Base-by-base conservation (phyloP, 2,888 invertebrate genomes). In the Copidosoma aretas region DNA sequence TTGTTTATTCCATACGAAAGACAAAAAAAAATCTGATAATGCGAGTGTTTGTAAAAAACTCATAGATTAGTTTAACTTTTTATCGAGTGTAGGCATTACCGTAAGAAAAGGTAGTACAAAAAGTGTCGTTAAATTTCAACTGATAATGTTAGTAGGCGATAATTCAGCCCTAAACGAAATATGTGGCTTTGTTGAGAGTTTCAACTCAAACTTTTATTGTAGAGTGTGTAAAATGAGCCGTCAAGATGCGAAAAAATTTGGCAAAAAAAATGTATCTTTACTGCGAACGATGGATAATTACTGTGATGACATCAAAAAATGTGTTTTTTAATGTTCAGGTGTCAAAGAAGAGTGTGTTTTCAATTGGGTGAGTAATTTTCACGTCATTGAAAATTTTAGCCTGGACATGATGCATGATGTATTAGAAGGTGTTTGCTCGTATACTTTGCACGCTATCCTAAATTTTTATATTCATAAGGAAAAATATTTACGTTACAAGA, bases 291-390 rank as follows among this genome's bases (percentile, higher is more conserved):
- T 5, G 8, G 4, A 32, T 5, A 32, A 32, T 32, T 32, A 32
- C 32, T 5, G 8, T 8, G 8, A 32, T 32, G 32, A 32, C 8
- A 8, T 32, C 3, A 32, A 32, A 32, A 32, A 32, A 32, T 5
- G 8, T 32, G 32, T 5, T 32, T 32, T 32, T 32, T 5, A 32
- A 32, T 5, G 32, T 15, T 69, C 67, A 10, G 72, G 69, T 1
- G 59, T 72, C 0, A 70, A 68, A 58, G 70, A 69, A 17, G 46
- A 54, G 32, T 73, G 72, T 51, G 52, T 67, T 4, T 73, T 71
- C 22, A 56, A 73, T 41, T 1, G 59, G 19, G 1, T 71, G 17
- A 54, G 43, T 1, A 15, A 65, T 22, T 71, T 67, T 63, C 64
- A 70, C 39, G 60, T 71, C 14, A 59, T 66, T 15, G 70, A 71